Percentiles rank a stretch among this genome's conserved stretches.
These are phyloP conservation scores for Cheirogaleus medius DNA, from an alignment of 2,113 vertebrate genomes.

Conservation along the genomic window DNA sequence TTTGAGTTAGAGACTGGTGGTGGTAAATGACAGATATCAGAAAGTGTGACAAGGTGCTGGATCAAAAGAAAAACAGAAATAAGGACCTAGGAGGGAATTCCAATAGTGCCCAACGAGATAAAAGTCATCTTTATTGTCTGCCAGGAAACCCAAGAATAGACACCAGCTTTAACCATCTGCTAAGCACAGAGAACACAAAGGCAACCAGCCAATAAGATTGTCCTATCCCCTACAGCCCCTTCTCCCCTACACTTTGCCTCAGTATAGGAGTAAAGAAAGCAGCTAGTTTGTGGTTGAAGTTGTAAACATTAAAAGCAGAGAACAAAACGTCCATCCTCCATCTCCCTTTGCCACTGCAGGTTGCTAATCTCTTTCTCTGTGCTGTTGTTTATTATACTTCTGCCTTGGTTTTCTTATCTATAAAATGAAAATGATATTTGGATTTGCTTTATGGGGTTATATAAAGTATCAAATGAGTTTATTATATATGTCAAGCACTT, in stretches of 20 bases:
- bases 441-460: neutral
- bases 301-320: neutral
- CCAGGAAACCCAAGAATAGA: neutral
- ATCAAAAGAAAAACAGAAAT: neutral
- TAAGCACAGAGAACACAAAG: neutral
- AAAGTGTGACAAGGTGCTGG: neutral
- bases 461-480: neutral
- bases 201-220: neutral
- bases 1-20: neutral
- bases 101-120: neutral
- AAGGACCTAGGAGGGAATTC: neutral
- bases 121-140: neutral
- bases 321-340: neutral
- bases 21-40: neutral
- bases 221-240: neutral
- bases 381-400: neutral
- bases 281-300: neutral
- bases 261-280: accelerated
- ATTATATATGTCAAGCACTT: neutral
- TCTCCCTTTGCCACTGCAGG: neutral
- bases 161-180: neutral
- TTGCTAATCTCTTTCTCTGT: neutral
- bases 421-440: neutral
- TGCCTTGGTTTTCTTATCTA: neutral
- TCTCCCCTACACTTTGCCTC: neutral